These are phyloP conservation scores for Mycteria americana DNA, from an alignment of 2,797 vertebrate species.

Conservation along the genomic window DNA sequence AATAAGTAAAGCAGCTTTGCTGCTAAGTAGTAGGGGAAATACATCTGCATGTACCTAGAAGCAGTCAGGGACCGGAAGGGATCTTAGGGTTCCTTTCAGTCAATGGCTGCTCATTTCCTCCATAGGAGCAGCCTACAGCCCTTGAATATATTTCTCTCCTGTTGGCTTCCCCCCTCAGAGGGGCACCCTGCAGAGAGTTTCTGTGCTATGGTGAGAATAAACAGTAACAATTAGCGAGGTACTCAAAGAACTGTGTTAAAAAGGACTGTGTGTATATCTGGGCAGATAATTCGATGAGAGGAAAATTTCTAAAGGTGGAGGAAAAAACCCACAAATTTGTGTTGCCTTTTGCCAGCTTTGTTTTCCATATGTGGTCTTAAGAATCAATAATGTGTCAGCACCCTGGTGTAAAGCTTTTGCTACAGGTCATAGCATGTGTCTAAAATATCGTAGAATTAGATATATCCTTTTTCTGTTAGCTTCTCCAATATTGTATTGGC, in stretches of 20 bases:
- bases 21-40: not conserved
- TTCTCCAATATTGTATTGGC: constrained; percentile 20
- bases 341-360: not conserved
- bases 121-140: not conserved
- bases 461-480: constrained; percentile 38
- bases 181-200: not conserved
- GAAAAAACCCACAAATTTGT: not conserved
- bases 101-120: not conserved
- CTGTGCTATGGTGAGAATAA: not conserved
- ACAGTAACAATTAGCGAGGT: not conserved
- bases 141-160: not conserved
- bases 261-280: not conserved
- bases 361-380: constrained; percentile 15
- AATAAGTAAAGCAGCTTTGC: not conserved
- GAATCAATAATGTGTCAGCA: constrained; percentile 56
- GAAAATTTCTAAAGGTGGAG: not conserved
- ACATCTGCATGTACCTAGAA: not conserved
- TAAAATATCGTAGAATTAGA: constrained; percentile 49
- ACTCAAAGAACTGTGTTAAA: not conserved
- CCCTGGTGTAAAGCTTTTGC: constrained; percentile 50
- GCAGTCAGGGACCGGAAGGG: not conserved
- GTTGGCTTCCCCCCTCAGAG: not conserved
- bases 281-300: not conserved
- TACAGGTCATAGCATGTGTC: constrained; percentile 51
- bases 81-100: not conserved